A percentile compares a stretch with the other conserved stretches of the same genome.
These are phyloP conservation scores for Habrosyne pyritoides DNA, from an alignment of 2,888 invertebrate species.

Conservation along the genomic window DNA sequence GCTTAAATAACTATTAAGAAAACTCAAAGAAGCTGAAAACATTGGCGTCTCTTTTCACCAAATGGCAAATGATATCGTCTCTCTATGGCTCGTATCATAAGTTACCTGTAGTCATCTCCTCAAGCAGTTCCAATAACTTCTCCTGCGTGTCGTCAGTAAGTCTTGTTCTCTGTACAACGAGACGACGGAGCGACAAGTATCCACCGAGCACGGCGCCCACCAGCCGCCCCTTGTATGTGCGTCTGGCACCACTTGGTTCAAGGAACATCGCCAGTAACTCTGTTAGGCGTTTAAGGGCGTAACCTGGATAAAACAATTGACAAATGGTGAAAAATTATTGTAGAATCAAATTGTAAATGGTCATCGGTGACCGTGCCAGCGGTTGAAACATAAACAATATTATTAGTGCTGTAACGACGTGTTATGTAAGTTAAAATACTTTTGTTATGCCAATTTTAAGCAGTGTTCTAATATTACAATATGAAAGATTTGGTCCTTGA, in stretches of 20 bases:
- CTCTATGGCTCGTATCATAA: neutral
- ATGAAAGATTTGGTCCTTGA: too few relatives aligned
- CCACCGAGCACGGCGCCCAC: conserved; percentile 97
- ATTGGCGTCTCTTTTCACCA: too few relatives aligned
- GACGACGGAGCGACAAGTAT: conserved; percentile 93
- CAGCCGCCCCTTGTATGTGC: conserved; percentile 94
- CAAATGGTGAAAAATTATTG: neutral
- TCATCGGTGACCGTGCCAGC: too few relatives aligned
- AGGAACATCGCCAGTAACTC: conserved; percentile 94
- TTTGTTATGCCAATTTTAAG: too few relatives aligned
- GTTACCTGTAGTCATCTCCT: conserved; percentile 96
- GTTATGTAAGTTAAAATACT: too few relatives aligned
- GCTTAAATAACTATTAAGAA: too few relatives aligned
- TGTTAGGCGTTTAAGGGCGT: conserved; percentile 94
- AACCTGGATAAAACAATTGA: conserved; percentile 78
- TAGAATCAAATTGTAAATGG: too few relatives aligned
- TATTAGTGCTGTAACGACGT: too few relatives aligned
- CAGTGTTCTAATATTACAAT: too few relatives aligned
- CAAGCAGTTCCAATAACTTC: conserved; percentile 94
- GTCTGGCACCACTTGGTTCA: conserved; percentile 93
- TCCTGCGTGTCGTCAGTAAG: conserved; percentile 98
- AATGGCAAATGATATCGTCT: too few relatives aligned
- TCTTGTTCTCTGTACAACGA: conserved; percentile 97
- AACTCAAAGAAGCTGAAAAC: too few relatives aligned
- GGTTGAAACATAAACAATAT: too few relatives aligned